These are phyloP conservation scores for Urocynchramus pylzowi DNA, from an alignment of 2,113 vertebrate genomes.

Conservation along the genomic window DNA sequence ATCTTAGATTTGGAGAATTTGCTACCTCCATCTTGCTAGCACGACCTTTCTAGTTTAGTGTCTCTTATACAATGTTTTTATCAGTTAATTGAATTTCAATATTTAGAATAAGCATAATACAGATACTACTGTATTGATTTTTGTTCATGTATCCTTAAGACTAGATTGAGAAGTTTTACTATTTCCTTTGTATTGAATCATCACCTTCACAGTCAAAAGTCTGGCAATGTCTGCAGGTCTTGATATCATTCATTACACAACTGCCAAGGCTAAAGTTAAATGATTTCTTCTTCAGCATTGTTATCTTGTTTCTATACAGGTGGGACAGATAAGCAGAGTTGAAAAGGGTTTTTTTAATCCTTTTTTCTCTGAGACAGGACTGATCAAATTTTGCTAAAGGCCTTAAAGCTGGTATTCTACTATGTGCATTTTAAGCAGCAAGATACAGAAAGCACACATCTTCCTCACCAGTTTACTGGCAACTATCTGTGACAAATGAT, in stretches of 20 bases:
- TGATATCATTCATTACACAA: slow-evolving; percentile 52
- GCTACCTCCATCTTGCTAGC: not conserved
- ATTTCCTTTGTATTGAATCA: not conserved
- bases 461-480: not conserved
- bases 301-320: slow-evolving; percentile 51
- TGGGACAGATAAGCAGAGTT: not conserved
- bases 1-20: not conserved
- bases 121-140: not conserved
- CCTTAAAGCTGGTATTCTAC: not conserved
- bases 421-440: slow-evolving; percentile 12
- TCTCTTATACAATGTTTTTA: not conserved
- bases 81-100: not conserved
- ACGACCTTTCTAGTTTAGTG: not conserved
- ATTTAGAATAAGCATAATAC: not conserved
- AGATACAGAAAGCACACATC: not conserved
- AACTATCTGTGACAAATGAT: not conserved
- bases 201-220: not conserved
- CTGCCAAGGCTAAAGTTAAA: slow-evolving; percentile 64
- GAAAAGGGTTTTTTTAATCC: not conserved
- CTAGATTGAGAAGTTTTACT: not conserved
- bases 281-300: slow-evolving; percentile 31
- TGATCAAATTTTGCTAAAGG: slow-evolving; percentile 16
- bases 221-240: slow-evolving; percentile 30
- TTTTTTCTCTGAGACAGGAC: not conserved
- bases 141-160: not conserved